Conservation (phyloP, 2,797 vertebrate genomes). For the Tiaroga cobitis region DNA sequence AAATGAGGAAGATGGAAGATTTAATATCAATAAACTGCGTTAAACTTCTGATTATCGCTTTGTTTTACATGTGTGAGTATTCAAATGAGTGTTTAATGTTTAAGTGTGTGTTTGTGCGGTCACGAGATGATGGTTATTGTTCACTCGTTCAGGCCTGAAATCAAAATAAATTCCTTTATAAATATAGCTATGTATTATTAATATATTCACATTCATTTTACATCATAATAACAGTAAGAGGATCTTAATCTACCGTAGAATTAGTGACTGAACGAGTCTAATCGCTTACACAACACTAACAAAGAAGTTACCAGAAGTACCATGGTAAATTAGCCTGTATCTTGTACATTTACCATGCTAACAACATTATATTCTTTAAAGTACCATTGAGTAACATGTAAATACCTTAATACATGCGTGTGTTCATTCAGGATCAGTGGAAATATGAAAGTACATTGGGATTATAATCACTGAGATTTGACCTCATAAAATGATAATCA, state of each 20-base stretch:
- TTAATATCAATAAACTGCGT: neutral
- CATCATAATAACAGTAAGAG: no score
- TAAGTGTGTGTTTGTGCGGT: neutral
- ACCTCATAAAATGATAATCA: neutral
- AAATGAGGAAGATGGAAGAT: constrained; percentile 21
- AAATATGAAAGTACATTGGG: neutral
- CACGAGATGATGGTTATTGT: neutral
- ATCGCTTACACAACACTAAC: neutral
- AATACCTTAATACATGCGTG: neutral
- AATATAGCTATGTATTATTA: neutral
- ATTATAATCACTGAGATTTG: neutral
- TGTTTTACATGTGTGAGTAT: constrained; percentile 39
- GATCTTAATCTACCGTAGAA: neutral
- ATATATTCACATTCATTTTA: rapidly evolving
- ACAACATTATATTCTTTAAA: neutral
- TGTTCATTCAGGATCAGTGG: neutral
- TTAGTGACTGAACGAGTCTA: neutral
- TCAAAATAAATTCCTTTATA: no score
- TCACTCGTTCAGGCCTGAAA: neutral
- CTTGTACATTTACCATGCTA: neutral
- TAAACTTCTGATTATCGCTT: neutral
- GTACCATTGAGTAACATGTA: neutral
- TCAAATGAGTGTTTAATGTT: neutral
- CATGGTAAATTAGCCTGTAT: neutral
- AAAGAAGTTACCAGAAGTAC: neutral